Percentiles rank a stretch among this genome's conserved stretches.
These are phyloP conservation scores for Orchesella cincta DNA, from an alignment of 1,140 invertebrate genomes.

Conservation along the genomic window DNA sequence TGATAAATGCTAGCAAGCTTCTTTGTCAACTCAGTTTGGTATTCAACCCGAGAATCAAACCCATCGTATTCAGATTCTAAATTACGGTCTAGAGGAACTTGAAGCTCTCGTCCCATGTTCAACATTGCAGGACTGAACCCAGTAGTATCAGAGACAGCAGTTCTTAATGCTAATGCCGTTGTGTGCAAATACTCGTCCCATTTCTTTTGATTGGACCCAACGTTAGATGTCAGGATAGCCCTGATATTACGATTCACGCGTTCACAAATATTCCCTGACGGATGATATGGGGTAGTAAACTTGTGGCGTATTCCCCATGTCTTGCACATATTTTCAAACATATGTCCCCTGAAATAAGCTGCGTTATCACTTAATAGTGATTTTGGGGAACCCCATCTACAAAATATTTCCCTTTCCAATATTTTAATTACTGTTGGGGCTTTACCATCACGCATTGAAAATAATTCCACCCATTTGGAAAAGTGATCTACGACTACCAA, in stretches of 20 bases:
- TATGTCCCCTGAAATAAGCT: slow-evolving; percentile 44
- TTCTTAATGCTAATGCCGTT: slow-evolving; percentile 57
- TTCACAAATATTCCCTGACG: slow-evolving; percentile 56
- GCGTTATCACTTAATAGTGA: slow-evolving; percentile 52
- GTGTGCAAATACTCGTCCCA: slow-evolving; percentile 55
- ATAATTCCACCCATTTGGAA: slow-evolving; percentile 49
- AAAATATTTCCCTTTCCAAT: slow-evolving; percentile 51
- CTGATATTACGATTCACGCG: slow-evolving; percentile 57
- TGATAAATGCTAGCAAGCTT: slow-evolving; percentile 1
- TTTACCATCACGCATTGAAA: slow-evolving; percentile 40
- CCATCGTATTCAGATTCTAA: slow-evolving; percentile 6
- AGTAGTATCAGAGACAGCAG: slow-evolving; percentile 54
- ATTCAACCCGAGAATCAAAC: background rate
- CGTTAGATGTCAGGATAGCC: slow-evolving; percentile 54
- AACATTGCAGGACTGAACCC: slow-evolving; percentile 54
- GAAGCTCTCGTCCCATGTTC: background rate
- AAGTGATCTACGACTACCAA: slow-evolving; percentile 50
- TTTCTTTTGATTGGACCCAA: slow-evolving; percentile 52
- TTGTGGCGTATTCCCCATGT: slow-evolving; percentile 39
- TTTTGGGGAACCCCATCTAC: slow-evolving; percentile 50
- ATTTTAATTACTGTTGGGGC: slow-evolving; percentile 35
- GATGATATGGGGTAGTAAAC: slow-evolving; percentile 55
- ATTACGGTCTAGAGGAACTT: background rate
- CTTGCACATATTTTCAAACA: slow-evolving; percentile 30
- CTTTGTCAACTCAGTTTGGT: background rate